Evolutionary conservation across 2,113 vertebrate genomes (phyloP), one percentile per base, ranked within the genome.

Genomic region (Syngnathus typhle): DNA sequence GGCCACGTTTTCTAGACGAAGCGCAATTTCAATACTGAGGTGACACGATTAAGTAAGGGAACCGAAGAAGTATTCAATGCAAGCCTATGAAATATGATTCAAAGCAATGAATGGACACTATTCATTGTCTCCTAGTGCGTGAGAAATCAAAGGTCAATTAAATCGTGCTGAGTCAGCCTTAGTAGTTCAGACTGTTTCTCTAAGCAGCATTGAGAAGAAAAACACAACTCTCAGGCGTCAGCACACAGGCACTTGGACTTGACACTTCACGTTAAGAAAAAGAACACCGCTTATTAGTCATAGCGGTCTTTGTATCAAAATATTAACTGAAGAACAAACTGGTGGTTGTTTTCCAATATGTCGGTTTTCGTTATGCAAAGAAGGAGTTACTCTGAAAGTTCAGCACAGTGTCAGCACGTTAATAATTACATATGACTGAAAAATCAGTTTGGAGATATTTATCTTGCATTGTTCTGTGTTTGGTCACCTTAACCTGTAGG

Each of bases 131-230:
- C 65, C 19, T 21, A 21, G n/a, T 56, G 60, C 55, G 54, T 60
- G 72, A 70, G 77, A 85, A 84, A 78, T 71, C 65, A 80, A 81
- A 76, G 75, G 51, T 54, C 75, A 77, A 83, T 82, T 76, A 82
- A 77, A 77, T 1, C 32, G 68, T 71, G 74, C 76, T 77, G 75
- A 64, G 77, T 81, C 74, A 51, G 80, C 65, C 68, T 67, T 77
- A 83, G 75, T 78, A 80, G 68, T 64, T 60, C 73, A 78, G 44
- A 76, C 56, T 58, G 77, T 87, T 85, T 87, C 37, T 58, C 21
- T 60, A 78, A 74, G 70, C 68, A 74, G 69, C 55, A 65, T 27
- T 51, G 73, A 67, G 61, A 52, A 36, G 73, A 70, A 71, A 77
- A 85, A 79, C 66, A 78, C 64, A 85, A 58, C 13, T 58, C 13